Percentiles rank a stretch among this genome's conserved stretches.
Evolutionary conservation across 2,797 vertebrate species (phyloP).

Genomic region (Ibycter americanus): DNA sequence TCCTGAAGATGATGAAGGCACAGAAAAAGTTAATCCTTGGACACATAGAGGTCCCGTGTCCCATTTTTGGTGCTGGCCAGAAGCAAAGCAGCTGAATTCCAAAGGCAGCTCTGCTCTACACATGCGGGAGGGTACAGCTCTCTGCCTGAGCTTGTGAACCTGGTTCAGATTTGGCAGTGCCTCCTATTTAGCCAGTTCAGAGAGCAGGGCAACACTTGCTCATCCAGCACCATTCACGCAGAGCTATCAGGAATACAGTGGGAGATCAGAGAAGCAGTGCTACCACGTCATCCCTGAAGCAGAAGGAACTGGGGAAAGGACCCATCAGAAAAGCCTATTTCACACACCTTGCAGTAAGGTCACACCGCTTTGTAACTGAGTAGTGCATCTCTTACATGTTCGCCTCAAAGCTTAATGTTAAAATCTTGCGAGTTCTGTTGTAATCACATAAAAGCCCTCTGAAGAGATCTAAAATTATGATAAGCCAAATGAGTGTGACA

Average conservation of each 20-base stretch:
- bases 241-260: neutral
- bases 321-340: neutral
- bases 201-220: neutral
- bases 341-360: neutral
- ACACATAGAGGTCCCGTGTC: neutral
- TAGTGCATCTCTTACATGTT: neutral
- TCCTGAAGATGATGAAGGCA: neutral
- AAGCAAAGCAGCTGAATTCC: neutral
- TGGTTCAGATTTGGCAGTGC: neutral
- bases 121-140: rapidly evolving
- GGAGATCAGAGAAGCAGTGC: neutral
- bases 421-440: neutral
- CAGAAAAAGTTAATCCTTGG: neutral
- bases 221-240: neutral
- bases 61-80: neutral
- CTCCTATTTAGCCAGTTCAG: neutral
- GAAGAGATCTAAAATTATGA: neutral
- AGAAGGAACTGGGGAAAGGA: neutral
- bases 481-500: neutral
- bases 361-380: neutral
- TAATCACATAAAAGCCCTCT: neutral
- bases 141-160: neutral
- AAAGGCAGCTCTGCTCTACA: neutral
- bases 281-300: neutral
- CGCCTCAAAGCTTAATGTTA: neutral